Evolutionary conservation across 92 coral and sea anemone genomes (phyloP).

Genomic region (Diadumene lineata): DNA sequence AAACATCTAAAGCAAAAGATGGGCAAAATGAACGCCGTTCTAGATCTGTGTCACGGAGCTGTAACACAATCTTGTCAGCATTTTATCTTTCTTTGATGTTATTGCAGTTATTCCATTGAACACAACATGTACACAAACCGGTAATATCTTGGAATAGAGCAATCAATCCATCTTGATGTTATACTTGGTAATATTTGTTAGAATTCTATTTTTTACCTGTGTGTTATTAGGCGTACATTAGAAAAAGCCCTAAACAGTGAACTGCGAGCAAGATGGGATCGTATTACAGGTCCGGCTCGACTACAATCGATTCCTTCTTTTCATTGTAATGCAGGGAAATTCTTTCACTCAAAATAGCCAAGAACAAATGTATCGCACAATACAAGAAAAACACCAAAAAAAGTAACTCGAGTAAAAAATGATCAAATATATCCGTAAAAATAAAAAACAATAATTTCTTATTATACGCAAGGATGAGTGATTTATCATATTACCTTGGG

Average conservation of each 20-base stretch:
- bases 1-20: too few species aligned
- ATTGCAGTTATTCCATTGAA: not conserved
- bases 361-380: not conserved
- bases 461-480: too few species aligned
- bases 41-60: too few species aligned
- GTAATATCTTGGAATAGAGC: not conserved
- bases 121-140: too few species aligned
- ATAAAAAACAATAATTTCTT: too few species aligned
- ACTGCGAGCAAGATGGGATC: constrained; percentile 23
- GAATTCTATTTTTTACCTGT: too few species aligned
- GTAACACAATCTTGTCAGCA: too few species aligned
- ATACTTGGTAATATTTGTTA: not conserved
- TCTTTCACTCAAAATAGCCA: constrained; percentile 6
- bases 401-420: not conserved
- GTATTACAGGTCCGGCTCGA: constrained; percentile 43
- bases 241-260: constrained; percentile 11
- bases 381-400: not conserved
- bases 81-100: too few species aligned
- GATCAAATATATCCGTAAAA: not conserved
- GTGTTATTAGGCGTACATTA: constrained; percentile 20
- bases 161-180: not conserved
- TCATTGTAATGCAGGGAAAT: constrained; percentile 35
- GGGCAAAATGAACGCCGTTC: too few species aligned
- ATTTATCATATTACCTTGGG: too few species aligned
- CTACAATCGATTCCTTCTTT: constrained; percentile 51